Percentiles rank a stretch among this genome's conserved stretches.
Conservation (phyloP, 2,797 vertebrate species). For the Enteromius thamalakanensis region DNA sequence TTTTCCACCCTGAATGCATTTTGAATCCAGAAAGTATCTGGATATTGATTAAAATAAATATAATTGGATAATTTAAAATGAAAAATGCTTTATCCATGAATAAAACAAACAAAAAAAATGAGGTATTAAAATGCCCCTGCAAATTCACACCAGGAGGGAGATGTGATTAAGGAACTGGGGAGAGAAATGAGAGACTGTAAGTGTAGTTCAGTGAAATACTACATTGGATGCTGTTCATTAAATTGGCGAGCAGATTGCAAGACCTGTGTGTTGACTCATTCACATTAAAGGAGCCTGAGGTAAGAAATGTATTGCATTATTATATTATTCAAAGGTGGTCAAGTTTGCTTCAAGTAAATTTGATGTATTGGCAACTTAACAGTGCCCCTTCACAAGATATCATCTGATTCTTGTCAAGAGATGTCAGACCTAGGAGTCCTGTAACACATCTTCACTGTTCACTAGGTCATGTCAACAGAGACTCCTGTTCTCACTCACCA, state of each 20-base stretch:
- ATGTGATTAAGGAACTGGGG: not conserved
- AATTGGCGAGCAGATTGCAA: constrained; percentile 3
- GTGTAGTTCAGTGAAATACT: constrained; percentile 19
- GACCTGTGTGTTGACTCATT: constrained; percentile 6
- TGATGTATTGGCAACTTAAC: no score
- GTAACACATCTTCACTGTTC: constrained; percentile 13
- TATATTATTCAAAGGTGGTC: not conserved
- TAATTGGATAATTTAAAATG: no score
- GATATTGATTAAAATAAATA: not conserved
- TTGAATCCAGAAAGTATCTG: not conserved
- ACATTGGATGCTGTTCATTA: constrained; percentile 2
- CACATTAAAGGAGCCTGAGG: not conserved
- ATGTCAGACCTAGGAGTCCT: not conserved
- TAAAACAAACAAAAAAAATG: not conserved
- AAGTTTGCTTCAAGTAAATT: not conserved
- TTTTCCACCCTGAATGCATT: not conserved
- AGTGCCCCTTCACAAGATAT: no score
- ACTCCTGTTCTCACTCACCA: constrained; percentile 31
- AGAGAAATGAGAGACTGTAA: not conserved
- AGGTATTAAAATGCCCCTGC: not conserved
- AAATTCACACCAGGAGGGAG: not conserved
- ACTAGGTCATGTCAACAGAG: constrained; percentile 42
- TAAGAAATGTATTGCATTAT: not conserved
- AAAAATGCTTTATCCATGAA: not conserved
- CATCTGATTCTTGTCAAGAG: not conserved